Percentiles rank a stretch among this genome's conserved stretches.
Evolutionary conservation across 2,113 vertebrate species (phyloP).

Genomic region (Malurus alboscapulatus): DNA sequence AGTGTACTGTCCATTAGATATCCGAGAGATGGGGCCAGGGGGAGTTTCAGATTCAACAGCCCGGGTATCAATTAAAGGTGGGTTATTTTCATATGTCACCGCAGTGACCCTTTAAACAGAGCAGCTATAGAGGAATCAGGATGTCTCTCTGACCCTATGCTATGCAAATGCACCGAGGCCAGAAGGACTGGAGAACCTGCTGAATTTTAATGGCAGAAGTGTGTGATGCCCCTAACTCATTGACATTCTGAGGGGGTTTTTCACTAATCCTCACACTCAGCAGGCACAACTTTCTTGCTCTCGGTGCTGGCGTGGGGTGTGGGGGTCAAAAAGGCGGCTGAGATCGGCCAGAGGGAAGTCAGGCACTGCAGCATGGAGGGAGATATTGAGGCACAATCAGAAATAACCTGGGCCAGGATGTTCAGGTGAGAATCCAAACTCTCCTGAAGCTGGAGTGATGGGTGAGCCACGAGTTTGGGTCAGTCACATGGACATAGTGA

Average conservation of each 20-base stretch:
- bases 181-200: constrained; percentile 33
- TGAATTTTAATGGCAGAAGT: constrained; percentile 53
- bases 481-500: neutral
- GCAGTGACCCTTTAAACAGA: constrained; percentile 34
- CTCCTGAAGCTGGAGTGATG: neutral
- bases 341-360: constrained; percentile 15
- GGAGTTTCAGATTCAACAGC: constrained; percentile 51
- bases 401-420: neutral
- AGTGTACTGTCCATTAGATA: constrained; percentile 34
- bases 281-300: constrained; percentile 47
- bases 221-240: neutral
- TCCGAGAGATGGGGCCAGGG: constrained; percentile 31
- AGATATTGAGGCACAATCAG: neutral
- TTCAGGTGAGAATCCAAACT: neutral
- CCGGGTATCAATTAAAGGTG: constrained; percentile 60
- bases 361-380: neutral
- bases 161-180: constrained; percentile 38
- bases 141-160: constrained; percentile 56
- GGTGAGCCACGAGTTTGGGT: neutral
- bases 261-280: constrained; percentile 14
- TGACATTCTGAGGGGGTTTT: constrained; percentile 36
- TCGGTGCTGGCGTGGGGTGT: constrained; percentile 15
- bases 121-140: constrained; percentile 9
- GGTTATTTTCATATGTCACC: constrained; percentile 53
- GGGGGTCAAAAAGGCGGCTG: constrained; percentile 49